phyloP scores from a whole-genome alignment of 2,888 invertebrate genomes.

The Cryptocephalus moraei region DNA sequence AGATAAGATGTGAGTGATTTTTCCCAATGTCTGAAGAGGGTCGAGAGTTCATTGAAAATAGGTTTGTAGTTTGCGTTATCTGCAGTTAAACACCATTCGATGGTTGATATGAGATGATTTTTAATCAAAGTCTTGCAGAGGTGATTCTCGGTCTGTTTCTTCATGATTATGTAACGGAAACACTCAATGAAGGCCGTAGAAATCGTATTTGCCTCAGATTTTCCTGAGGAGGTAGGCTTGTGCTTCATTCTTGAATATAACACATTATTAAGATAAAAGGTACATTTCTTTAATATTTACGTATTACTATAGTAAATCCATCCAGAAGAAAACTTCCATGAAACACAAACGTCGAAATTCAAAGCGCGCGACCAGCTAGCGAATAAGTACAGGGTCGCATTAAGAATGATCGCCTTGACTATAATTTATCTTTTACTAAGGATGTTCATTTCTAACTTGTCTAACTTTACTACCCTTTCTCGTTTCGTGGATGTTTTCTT shows the following conservation, averaged over 20 bases:
- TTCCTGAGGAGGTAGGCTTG: conserved; percentile 49
- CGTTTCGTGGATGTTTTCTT: too few species aligned
- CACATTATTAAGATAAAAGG: too few species aligned
- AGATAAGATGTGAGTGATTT: conserved; percentile 32
- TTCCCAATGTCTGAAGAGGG: conserved; percentile 46
- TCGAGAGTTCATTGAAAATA: conserved; percentile 42
- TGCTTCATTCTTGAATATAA: conserved; percentile 45
- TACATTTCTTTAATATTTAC: too few species aligned
- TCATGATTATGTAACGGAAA: conserved; percentile 50
- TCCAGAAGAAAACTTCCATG: too few species aligned
- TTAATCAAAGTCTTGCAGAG: conserved; percentile 38
- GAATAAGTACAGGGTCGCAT: too few species aligned
- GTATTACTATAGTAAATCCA: too few species aligned
- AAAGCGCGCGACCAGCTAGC: too few species aligned
- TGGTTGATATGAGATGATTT: conserved; percentile 36
- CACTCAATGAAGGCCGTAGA: conserved; percentile 65
- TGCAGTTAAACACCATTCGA: conserved; percentile 41
- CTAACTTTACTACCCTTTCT: too few species aligned
- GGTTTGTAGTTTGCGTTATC: conserved; percentile 35
- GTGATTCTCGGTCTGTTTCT: conserved; percentile 38
- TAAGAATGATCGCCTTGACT: too few species aligned
- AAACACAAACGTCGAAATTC: too few species aligned
- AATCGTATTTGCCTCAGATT: conserved; percentile 58
- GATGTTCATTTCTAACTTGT: too few species aligned
- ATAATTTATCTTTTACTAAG: too few species aligned